A percentile compares a stretch with the other conserved stretches of the same genome.
These are phyloP conservation scores for Diabrotica undecimpunctata DNA, from an alignment of 1,140 invertebrate genomes.

Conservation along the genomic window DNA sequence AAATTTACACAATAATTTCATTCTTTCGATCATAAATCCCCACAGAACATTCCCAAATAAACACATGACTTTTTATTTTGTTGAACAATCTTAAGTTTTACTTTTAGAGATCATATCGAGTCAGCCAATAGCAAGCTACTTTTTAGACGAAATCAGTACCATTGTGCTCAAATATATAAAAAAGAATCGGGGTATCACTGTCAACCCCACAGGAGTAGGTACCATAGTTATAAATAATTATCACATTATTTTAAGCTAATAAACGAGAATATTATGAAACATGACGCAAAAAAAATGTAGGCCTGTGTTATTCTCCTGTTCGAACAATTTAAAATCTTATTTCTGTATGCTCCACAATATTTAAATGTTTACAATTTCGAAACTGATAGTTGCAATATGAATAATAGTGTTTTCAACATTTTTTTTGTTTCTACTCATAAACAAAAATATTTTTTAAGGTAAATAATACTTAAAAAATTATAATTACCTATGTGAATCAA, in stretches of 20 bases:
- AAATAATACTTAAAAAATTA: too few relatives aligned
- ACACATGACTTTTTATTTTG: not conserved
- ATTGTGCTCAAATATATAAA: conserved; percentile 19
- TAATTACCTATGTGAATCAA: too few relatives aligned
- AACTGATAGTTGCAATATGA: not conserved
- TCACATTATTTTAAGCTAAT: conserved; percentile 22
- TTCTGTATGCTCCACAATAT: not conserved
- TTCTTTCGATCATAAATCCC: not conserved
- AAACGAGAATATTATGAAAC: conserved; percentile 18
- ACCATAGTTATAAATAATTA: conserved; percentile 18
- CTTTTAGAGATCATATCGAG: conserved; percentile 18
- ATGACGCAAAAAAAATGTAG: conserved; percentile 3
- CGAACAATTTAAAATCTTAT: not conserved
- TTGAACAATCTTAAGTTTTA: conserved; percentile 16
- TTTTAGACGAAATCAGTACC: conserved; percentile 21
- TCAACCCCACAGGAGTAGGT: conserved; percentile 11
- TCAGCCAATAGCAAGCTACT: conserved; percentile 22
- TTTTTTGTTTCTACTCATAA: not conserved
- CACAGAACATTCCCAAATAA: conserved; percentile 4
- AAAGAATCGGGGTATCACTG: conserved; percentile 7
- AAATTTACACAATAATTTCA: not conserved
- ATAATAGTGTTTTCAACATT: not conserved
- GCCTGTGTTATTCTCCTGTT: conserved; percentile 9
- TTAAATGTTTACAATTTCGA: not conserved
- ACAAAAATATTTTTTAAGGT: too few relatives aligned